A percentile compares a stretch with the other conserved stretches of the same genome.
Evolutionary conservation across 2,888 invertebrate genomes (phyloP).

Genomic region (Nymphalis urticae): DNA sequence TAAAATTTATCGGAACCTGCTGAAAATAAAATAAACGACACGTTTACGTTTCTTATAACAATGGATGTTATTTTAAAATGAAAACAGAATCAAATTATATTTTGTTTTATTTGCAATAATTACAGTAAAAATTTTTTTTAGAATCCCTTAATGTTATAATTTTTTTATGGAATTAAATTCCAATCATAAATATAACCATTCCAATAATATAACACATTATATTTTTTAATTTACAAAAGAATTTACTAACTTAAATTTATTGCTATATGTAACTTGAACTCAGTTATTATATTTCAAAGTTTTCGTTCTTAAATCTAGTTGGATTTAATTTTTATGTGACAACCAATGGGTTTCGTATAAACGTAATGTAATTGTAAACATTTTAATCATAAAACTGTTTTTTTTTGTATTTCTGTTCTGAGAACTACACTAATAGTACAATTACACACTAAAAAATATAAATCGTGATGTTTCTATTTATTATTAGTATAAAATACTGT

Average conservation of each 20-base stretch:
- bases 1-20: background rate
- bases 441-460: too few relatives aligned
- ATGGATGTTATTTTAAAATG: too few relatives aligned
- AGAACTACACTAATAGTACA: too few relatives aligned
- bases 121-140: background rate
- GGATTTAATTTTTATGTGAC: constrained; percentile 75
- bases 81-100: too few relatives aligned
- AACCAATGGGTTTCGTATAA: constrained; percentile 48
- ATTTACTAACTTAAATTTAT: constrained; percentile 59
- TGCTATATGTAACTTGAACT: constrained; percentile 68
- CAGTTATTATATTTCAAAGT: constrained; percentile 77
- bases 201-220: constrained; percentile 55
- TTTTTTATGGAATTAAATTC: too few relatives aligned
- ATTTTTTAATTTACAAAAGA: constrained; percentile 33
- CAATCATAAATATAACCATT: constrained; percentile 43
- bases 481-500: too few relatives aligned
- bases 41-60: too few relatives aligned
- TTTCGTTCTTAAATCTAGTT: constrained; percentile 67
- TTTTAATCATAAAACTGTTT: too few relatives aligned
- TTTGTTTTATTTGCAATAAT: too few relatives aligned
- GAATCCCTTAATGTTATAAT: background rate
- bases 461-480: too few relatives aligned
- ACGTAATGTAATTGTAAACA: too few relatives aligned
- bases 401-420: too few relatives aligned
- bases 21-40: background rate